Percentiles rank a stretch among this genome's conserved stretches.
phyloP scores from a whole-genome alignment of 2,113 vertebrate species.

The Elanus axillaris region DNA sequence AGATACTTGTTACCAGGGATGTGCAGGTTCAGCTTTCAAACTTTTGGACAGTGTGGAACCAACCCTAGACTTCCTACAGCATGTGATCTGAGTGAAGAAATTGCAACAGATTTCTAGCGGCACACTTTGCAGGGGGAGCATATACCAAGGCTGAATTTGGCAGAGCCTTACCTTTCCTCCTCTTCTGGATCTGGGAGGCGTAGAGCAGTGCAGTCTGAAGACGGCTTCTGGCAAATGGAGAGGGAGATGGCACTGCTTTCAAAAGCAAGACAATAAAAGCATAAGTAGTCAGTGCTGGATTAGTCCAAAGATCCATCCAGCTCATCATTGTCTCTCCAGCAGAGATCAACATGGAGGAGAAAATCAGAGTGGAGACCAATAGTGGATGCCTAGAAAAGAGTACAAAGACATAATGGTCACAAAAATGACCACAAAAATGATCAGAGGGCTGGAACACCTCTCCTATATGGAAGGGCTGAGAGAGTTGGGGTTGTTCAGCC shows the following conservation, averaged over 20 bases:
- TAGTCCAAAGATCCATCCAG: background rate
- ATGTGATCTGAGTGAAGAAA: background rate
- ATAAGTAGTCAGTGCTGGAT: background rate
- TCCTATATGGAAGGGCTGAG: background rate
- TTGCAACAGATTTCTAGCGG: background rate
- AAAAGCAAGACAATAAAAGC: background rate
- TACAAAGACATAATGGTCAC: background rate
- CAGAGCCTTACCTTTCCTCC: background rate
- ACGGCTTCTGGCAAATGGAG: background rate
- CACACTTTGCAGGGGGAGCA: fast-evolving
- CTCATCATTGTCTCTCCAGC: background rate
- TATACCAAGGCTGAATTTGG: background rate
- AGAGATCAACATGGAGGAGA: background rate
- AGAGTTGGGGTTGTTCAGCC: background rate
- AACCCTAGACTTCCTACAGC: background rate
- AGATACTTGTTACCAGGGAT: background rate
- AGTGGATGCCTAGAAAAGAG: background rate
- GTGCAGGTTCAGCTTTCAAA: background rate
- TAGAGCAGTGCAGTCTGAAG: background rate
- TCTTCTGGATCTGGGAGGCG: background rate
- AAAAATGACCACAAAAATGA: background rate
- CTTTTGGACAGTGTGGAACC: background rate
- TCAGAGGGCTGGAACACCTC: background rate
- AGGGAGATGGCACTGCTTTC: background rate
- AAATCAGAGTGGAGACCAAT: background rate